Evolutionary conservation across 2,113 vertebrate genomes (phyloP).

Genomic region (Bubo scandiacus): DNA sequence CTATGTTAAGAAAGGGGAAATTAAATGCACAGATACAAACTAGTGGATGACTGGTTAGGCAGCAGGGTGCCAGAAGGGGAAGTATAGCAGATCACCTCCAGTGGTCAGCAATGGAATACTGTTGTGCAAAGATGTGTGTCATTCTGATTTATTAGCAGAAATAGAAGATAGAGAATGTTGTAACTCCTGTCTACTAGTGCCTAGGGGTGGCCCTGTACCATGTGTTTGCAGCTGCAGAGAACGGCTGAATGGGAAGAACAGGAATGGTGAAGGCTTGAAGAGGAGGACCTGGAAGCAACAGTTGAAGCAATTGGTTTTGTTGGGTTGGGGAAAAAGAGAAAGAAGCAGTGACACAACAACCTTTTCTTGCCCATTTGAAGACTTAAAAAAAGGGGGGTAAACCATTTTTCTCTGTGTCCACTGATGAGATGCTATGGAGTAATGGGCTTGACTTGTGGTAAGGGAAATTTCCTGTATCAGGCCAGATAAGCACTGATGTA

Average conservation of each 20-base stretch:
- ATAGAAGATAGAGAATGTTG: background rate
- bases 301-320: background rate
- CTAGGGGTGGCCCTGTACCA: background rate
- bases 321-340: background rate
- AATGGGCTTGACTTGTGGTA: background rate
- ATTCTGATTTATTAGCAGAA: background rate
- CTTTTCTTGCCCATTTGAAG: background rate
- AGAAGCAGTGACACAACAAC: background rate
- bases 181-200: background rate
- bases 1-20: background rate
- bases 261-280: background rate
- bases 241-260: background rate
- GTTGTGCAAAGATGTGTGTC: background rate
- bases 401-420: background rate
- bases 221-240: background rate
- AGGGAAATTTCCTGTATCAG: background rate
- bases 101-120: background rate
- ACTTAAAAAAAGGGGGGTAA: background rate
- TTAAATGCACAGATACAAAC: background rate
- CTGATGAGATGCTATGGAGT: background rate
- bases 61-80: background rate
- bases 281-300: background rate
- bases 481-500: background rate
- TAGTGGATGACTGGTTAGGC: background rate
- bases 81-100: background rate